Conservation (phyloP, 2,797 vertebrate genomes). For the Novumbra hubbsi region DNA sequence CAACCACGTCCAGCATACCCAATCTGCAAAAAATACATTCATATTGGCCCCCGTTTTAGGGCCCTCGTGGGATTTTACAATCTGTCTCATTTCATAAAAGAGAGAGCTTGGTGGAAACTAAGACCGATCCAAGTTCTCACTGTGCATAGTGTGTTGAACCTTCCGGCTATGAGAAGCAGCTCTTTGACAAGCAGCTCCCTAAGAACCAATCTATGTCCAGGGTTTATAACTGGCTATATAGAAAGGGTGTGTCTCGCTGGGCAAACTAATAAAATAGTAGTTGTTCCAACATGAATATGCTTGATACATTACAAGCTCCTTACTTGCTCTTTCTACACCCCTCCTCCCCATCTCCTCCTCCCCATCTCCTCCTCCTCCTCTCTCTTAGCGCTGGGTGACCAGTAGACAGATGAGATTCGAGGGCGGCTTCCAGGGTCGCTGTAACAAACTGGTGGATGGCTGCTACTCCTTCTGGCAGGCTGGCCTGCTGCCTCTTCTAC, state of each 20-base stretch:
- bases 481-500: constrained; percentile 89
- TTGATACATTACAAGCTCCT: background rate
- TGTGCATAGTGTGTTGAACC: background rate
- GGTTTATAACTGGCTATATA: background rate
- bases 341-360: too few species aligned
- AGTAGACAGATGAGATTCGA: constrained; percentile 94
- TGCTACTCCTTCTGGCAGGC: constrained; percentile 99
- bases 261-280: background rate
- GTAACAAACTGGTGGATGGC: constrained; percentile 96
- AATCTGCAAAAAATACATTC: background rate
- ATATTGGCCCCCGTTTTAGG: background rate
- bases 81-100: background rate
- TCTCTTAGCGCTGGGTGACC: constrained; percentile 86
- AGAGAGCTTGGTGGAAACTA: background rate
- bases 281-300: background rate
- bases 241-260: background rate
- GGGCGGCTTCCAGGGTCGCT: constrained; percentile 96
- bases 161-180: too few species aligned
- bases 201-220: too few species aligned
- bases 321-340: background rate
- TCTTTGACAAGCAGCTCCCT: too few species aligned
- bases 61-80: constrained; percentile 1
- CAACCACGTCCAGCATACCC: constrained; percentile 1
- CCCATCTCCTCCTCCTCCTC: background rate
- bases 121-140: background rate